Evolutionary conservation across 2,888 invertebrate genomes (phyloP).

Genomic region (Oegoconia quadripuncta): DNA sequence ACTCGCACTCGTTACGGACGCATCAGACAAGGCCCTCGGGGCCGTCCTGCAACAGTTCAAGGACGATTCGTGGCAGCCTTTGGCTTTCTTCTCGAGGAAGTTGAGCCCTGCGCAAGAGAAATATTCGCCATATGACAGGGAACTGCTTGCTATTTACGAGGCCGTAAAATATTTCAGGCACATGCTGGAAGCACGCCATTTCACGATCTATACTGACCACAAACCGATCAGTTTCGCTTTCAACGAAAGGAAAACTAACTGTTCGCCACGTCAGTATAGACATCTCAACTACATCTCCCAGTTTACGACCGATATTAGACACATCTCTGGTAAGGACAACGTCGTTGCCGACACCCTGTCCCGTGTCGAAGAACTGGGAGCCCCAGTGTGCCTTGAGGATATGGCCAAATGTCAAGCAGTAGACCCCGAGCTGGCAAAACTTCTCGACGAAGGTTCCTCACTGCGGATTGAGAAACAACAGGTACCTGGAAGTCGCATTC

Average conservation of each 20-base stretch:
- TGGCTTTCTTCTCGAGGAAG: constrained; percentile 40
- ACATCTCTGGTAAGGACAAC: constrained; percentile 13
- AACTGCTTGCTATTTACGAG: constrained; percentile 41
- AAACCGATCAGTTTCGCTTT: constrained; percentile 33
- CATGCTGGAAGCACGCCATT: constrained; percentile 38
- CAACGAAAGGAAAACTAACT: constrained; percentile 18
- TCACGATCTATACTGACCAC: constrained; percentile 24
- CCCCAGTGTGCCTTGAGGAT: constrained; percentile 2
- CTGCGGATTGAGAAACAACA: constrained; percentile 7
- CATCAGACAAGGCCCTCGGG: constrained; percentile 40
- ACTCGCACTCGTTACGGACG: constrained; percentile 31
- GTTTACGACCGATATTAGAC: constrained; percentile 14
- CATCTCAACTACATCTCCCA: constrained; percentile 17
- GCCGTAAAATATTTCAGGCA: constrained; percentile 39
- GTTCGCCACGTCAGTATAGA: constrained; percentile 14
- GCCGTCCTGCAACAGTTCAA: constrained; percentile 37
- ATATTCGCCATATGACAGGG: constrained; percentile 41
- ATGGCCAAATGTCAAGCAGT: constrained; percentile 5
- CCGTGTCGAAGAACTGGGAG: constrained; percentile 19
- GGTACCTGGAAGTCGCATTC: not conserved
- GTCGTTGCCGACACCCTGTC: constrained; percentile 24
- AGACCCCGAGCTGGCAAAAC: constrained; percentile 5
- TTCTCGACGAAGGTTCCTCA: constrained; percentile 2
- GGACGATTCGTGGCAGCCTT: constrained; percentile 30
- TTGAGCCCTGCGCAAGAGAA: constrained; percentile 34